Evolutionary conservation across 2,888 invertebrate species (phyloP).

Genomic region (Hedya salicella): DNA sequence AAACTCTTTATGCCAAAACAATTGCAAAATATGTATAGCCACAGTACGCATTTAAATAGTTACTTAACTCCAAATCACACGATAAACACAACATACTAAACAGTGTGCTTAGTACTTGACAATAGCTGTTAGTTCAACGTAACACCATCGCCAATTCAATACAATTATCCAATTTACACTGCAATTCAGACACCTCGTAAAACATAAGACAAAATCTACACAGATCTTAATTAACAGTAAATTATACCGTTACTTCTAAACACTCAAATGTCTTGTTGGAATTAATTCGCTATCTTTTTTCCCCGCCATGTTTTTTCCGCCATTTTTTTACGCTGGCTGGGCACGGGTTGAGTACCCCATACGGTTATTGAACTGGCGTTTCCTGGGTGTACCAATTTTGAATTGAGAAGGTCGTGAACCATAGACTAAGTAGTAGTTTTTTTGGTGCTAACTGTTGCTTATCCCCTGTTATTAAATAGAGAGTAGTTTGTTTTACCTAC

Average conservation of each 20-base stretch:
- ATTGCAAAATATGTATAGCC: not conserved
- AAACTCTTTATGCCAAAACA: no score
- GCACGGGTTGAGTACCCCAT: constrained; percentile 53
- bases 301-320: constrained; percentile 54
- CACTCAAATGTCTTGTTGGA: constrained; percentile 46
- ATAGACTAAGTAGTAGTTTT: constrained; percentile 18
- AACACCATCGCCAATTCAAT: constrained; percentile 45
- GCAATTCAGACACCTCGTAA: constrained; percentile 28
- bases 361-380: constrained; percentile 49
- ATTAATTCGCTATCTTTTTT: constrained; percentile 54
- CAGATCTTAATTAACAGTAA: constrained; percentile 28
- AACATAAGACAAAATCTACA: constrained; percentile 38
- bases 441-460: constrained; percentile 24
- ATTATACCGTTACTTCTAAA: constrained; percentile 41
- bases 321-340: constrained; percentile 50
- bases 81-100: constrained; percentile 7
- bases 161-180: constrained; percentile 63
- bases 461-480: constrained; percentile 4
- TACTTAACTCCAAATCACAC: not conserved
- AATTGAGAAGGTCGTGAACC: constrained; percentile 48
- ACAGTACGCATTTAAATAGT: not conserved
- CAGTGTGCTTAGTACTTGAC: constrained; percentile 13
- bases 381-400: constrained; percentile 47
- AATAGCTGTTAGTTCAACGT: constrained; percentile 35
- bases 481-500: constrained; percentile 11